Percentiles rank a stretch among this genome's conserved stretches.
Evolutionary conservation across 2,888 invertebrate species (phyloP).

Genomic region (Neoscelio sp.): DNA sequence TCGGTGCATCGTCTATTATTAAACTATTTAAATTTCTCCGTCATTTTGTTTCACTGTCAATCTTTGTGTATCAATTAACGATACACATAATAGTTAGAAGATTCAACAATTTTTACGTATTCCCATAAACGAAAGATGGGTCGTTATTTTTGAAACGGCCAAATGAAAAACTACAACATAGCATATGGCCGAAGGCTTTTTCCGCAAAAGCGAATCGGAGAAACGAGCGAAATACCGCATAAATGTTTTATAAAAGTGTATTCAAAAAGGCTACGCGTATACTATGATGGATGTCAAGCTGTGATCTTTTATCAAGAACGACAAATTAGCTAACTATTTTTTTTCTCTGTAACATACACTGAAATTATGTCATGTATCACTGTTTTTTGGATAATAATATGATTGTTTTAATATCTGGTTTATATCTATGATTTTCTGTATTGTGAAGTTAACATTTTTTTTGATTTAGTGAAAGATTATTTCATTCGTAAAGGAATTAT

Average conservation of each 20-base stretch:
- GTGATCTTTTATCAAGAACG: conserved; percentile 16
- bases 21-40: too few species aligned
- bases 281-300: conserved; percentile 13
- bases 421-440: too few species aligned
- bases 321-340: conserved; percentile 9
- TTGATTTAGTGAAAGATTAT: too few species aligned
- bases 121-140: not conserved
- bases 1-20: too few species aligned
- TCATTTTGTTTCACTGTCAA: too few species aligned
- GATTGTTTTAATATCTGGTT: too few species aligned
- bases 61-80: too few species aligned
- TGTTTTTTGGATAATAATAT: too few species aligned
- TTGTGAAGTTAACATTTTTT: too few species aligned
- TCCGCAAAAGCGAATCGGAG: conserved; percentile 39
- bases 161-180: conserved; percentile 12
- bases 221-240: conserved; percentile 25
- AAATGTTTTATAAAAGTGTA: conserved; percentile 37
- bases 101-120: too few species aligned
- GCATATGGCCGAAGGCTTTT: conserved; percentile 30
- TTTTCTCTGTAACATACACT: not conserved
- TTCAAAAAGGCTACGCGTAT: conserved; percentile 30
- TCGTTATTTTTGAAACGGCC: conserved; percentile 6
- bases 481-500: too few species aligned
- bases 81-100: too few species aligned
- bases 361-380: not conserved